Percentiles rank a stretch among this genome's conserved stretches.
These are phyloP conservation scores for Oncorhynchus tshawytscha DNA, from an alignment of 2,113 vertebrate species.

Conservation along the genomic window DNA sequence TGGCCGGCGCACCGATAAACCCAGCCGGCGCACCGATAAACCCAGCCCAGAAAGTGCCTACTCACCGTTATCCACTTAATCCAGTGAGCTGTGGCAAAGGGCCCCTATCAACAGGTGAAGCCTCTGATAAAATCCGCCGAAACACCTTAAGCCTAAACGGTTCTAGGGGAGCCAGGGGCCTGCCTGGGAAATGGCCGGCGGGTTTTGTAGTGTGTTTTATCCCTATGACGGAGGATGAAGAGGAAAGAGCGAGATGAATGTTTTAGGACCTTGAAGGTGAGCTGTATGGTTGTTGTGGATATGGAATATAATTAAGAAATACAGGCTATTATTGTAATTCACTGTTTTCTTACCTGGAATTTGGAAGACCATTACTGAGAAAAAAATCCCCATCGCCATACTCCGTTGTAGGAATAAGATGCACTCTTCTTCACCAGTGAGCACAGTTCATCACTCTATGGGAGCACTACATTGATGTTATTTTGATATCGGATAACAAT, in stretches of 20 bases:
- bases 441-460: too few relatives aligned
- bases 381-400: neutral
- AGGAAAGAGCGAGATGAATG: neutral
- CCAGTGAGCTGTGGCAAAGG: constrained; percentile 54
- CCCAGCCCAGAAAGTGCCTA: constrained; percentile 37
- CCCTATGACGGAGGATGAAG: neutral
- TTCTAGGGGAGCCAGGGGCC: constrained; percentile 29
- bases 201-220: constrained; percentile 1
- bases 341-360: neutral
- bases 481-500: neutral
- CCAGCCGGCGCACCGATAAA: constrained; percentile 38
- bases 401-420: neutral
- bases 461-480: too few relatives aligned
- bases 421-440: too few relatives aligned
- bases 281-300: neutral
- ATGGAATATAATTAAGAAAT: neutral
- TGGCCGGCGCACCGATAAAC: constrained; percentile 38
- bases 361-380: neutral
- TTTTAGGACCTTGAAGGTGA: neutral
- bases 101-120: constrained; percentile 47
- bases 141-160: constrained; percentile 55
- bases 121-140: constrained; percentile 42
- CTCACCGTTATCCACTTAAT: constrained; percentile 55
- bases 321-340: neutral
- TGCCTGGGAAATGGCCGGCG: constrained; percentile 32